These are phyloP conservation scores for Amphiduros pacificus DNA, from an alignment of 2,888 invertebrate species.

Conservation along the genomic window DNA sequence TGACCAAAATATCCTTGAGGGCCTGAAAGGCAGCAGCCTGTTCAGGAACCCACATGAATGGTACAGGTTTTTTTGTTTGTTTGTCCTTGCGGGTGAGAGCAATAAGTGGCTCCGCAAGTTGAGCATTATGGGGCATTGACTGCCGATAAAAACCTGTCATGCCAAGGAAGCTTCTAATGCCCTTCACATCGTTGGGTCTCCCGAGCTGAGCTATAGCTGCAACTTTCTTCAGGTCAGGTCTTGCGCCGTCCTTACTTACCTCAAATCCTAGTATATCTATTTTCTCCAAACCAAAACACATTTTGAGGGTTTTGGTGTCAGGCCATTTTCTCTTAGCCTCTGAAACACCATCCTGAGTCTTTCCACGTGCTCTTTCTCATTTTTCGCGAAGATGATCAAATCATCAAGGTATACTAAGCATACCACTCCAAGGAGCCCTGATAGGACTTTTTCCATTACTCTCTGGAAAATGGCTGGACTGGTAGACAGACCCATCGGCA, in stretches of 20 bases:
- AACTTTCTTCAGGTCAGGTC: constrained; percentile 23
- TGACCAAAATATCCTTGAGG: no score
- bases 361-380: constrained; percentile 11
- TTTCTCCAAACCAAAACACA: constrained; percentile 18
- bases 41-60: constrained; percentile 6
- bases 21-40: neutral
- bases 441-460: constrained; percentile 13
- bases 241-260: constrained; percentile 16
- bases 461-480: constrained; percentile 19
- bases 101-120: constrained; percentile 6
- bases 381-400: constrained; percentile 14
- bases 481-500: constrained; percentile 24
- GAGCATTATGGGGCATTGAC: constrained; percentile 9
- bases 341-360: constrained; percentile 18
- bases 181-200: constrained; percentile 3
- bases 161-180: constrained; percentile 9
- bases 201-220: constrained; percentile 12
- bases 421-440: constrained; percentile 1
- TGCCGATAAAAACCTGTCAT: constrained; percentile 15
- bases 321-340: constrained; percentile 9
- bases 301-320: constrained; percentile 23
- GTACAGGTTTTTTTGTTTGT: no score
- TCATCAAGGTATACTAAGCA: constrained; percentile 24
- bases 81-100: neutral
- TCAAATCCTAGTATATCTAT: constrained; percentile 20